phyloP scores from a whole-genome alignment of 2,888 invertebrate genomes.

The Folsomia manolachei region DNA sequence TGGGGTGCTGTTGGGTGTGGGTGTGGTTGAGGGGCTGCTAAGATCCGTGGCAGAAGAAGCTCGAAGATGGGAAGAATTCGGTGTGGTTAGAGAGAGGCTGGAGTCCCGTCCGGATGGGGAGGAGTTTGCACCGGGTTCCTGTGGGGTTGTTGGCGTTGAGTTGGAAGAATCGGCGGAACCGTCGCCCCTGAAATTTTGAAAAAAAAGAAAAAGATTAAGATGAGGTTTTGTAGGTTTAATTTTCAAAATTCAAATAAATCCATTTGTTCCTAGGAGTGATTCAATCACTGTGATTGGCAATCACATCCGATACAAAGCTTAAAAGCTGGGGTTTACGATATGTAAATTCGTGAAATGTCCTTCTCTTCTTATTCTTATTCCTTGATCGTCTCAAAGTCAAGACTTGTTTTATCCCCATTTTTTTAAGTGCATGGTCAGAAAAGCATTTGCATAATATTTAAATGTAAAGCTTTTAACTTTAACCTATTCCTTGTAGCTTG shows the following conservation, averaged over 20 bases:
- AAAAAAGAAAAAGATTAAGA: background rate
- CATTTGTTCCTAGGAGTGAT: too few species aligned
- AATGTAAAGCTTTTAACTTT: background rate
- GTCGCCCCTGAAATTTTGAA: background rate
- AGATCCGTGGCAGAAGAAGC: background rate
- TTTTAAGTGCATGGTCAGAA: background rate
- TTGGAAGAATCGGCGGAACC: background rate
- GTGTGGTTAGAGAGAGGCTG: background rate
- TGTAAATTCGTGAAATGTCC: too few species aligned
- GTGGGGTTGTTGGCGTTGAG: background rate
- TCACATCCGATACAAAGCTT: too few species aligned
- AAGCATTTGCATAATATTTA: background rate
- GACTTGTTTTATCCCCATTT: background rate
- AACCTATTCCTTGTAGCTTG: too few species aligned
- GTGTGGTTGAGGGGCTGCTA: constrained; percentile 6
- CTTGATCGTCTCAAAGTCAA: background rate
- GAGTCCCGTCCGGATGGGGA: background rate
- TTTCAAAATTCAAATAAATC: too few species aligned
- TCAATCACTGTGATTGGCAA: too few species aligned
- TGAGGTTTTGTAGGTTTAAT: too few species aligned
- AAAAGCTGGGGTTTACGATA: too few species aligned
- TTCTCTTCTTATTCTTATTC: too few species aligned
- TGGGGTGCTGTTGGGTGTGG: constrained; percentile 21
- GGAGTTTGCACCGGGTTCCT: background rate
- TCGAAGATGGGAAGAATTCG: background rate